Base-by-base conservation (phyloP, 2,797 vertebrate species). In the Sebastolobus alascanus region DNA sequence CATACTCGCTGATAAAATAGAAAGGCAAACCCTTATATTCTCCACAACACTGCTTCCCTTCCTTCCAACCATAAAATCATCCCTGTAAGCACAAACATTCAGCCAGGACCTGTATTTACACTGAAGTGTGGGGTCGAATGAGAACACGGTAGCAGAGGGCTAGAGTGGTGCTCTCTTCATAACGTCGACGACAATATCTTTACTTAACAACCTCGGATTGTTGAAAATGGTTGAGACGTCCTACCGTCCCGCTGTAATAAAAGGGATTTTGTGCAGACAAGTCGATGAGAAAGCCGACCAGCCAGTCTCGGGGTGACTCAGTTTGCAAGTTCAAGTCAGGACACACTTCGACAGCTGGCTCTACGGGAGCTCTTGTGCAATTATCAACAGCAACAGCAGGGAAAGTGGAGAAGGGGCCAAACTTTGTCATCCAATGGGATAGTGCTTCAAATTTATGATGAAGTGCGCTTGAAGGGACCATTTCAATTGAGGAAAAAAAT, bases 331-430 rank as follows among this genome's bases (percentile, higher is more conserved):
- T 95, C 94, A 95, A 79, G 90, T 93, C 84, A 88, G 94, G 94
- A 95, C 94, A 94, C 78, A 86, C 85, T 90, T 82, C 83, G 90
- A 90, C 95, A 96, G 94, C 94, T 95, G 94, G 90, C 91, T 93
- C 93, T 90, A 90, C 88, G 65, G 88, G 92, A 93, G 90, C 88
- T 89, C 84, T 95, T 94, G 93, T 84, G 88, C 87, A 95, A 94
- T 94, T 92, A 91, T 92, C 84, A 92, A 91, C 89, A 91, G 91
- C 79, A 92, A 83, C 80, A 90, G 87, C 83, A 75, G 88, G 86
- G 76, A 88, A 81, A 90, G 54, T 60, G 81, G 73, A 78, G 68
- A 84, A 35, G 59, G 74, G 82, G 87, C 87, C 90, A 90, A 89
- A 85, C 77, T 81, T 83, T 80, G 86, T 89, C 90, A 85, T 92